These are phyloP conservation scores for Cremastinae sp. DNA, from an alignment of 2,888 invertebrate genomes.

Conservation along the genomic window DNA sequence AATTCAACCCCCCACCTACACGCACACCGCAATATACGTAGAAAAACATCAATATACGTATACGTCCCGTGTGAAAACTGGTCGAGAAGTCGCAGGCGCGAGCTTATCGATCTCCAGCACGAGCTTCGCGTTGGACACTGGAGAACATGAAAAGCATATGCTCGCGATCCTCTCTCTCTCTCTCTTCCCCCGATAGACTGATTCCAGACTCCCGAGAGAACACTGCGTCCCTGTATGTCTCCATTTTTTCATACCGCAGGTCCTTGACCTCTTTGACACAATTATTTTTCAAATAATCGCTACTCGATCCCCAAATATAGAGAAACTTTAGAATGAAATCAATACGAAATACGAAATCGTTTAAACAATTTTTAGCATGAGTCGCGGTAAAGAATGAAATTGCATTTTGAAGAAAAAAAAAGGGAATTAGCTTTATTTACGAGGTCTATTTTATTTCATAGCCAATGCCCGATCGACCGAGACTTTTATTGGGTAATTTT, in stretches of 20 bases:
- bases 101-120: constrained; percentile 72
- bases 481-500: no score
- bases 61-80: constrained; percentile 35
- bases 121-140: constrained; percentile 17
- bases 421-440: no score
- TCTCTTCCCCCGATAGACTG: neutral
- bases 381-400: no score
- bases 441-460: no score
- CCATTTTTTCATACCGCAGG: neutral
- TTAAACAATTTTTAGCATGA: no score
- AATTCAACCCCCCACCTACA: constrained; percentile 47
- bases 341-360: no score
- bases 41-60: constrained; percentile 9
- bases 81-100: constrained; percentile 71
- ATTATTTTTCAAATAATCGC: no score
- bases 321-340: no score
- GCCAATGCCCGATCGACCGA: no score
- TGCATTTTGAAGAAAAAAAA: no score
- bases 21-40: constrained; percentile 17
- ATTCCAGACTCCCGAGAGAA: neutral
- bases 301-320: no score
- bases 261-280: no score
- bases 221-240: neutral
- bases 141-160: constrained; percentile 27
- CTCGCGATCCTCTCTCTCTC: neutral